These are phyloP conservation scores for Rostratula benghalensis DNA, from an alignment of 2,113 vertebrate species.

Conservation along the genomic window DNA sequence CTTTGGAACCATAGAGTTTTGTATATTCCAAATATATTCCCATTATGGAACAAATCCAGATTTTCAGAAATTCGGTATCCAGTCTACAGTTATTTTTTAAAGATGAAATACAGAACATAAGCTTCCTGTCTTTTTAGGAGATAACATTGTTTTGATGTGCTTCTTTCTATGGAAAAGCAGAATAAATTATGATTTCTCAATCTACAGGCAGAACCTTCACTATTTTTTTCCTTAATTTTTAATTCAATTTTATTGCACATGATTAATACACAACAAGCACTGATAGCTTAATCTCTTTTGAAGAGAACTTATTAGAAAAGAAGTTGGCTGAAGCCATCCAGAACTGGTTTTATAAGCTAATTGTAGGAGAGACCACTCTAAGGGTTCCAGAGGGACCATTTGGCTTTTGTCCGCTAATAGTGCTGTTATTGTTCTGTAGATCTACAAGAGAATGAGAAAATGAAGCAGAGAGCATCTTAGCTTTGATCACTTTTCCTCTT, in stretches of 20 bases:
- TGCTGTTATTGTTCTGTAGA: background rate
- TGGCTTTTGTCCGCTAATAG: background rate
- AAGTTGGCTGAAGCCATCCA: background rate
- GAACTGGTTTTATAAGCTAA: background rate
- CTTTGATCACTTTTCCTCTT: background rate
- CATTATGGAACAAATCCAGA: background rate
- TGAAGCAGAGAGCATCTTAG: background rate
- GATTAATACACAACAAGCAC: background rate
- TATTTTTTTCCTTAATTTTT: slow-evolving; percentile 3
- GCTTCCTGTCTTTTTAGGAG: background rate
- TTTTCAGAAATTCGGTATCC: background rate
- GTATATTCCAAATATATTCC: background rate
- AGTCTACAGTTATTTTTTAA: background rate
- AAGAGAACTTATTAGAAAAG: background rate
- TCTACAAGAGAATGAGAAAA: background rate
- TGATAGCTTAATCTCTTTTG: background rate
- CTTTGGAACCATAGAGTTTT: background rate
- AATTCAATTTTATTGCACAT: background rate
- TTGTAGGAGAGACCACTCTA: background rate
- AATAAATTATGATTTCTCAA: background rate
- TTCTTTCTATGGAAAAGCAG: background rate
- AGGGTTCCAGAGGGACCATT: background rate
- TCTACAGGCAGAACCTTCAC: background rate
- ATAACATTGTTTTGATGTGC: background rate
- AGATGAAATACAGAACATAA: background rate